Conservation (phyloP, 2,113 vertebrate species). For the Procavia capensis region DNA sequence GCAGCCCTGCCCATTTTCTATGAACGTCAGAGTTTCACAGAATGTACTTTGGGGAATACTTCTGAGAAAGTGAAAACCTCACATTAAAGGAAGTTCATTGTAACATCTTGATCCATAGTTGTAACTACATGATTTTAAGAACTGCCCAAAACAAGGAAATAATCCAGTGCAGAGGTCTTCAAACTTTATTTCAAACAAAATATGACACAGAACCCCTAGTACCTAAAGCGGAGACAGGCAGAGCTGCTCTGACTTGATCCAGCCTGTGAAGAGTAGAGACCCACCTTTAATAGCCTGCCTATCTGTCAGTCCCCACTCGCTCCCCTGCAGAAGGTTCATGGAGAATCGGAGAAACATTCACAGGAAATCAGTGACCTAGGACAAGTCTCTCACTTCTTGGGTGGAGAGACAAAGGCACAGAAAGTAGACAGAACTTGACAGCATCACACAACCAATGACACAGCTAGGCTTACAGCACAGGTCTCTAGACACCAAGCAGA, state of each 20-base stretch:
- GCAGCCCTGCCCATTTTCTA: background rate
- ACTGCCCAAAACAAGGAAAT: slow-evolving; percentile 22
- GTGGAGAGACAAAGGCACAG: background rate
- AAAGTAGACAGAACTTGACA: background rate
- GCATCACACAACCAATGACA: background rate
- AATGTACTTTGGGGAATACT: background rate
- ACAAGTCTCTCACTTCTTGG: background rate
- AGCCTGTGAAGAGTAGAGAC: background rate
- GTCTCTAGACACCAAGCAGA: background rate
- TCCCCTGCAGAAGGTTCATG: background rate
- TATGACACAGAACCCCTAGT: background rate
- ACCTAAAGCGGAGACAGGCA: background rate
- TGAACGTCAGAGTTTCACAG: slow-evolving; percentile 19
- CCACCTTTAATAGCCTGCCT: background rate
- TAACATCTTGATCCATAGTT: background rate
- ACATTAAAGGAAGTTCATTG: background rate
- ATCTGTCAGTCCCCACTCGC: background rate
- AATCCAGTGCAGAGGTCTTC: background rate
- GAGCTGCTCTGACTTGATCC: background rate
- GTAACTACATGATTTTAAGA: background rate
- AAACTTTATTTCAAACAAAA: slow-evolving; percentile 22
- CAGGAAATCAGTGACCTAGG: background rate
- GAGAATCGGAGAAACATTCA: background rate
- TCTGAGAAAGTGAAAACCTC: background rate
- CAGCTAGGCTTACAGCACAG: background rate